A percentile compares a stretch with the other conserved stretches of the same genome.
Conservation (phyloP, 2,797 vertebrate genomes). For the Myripristis jacobus region DNA sequence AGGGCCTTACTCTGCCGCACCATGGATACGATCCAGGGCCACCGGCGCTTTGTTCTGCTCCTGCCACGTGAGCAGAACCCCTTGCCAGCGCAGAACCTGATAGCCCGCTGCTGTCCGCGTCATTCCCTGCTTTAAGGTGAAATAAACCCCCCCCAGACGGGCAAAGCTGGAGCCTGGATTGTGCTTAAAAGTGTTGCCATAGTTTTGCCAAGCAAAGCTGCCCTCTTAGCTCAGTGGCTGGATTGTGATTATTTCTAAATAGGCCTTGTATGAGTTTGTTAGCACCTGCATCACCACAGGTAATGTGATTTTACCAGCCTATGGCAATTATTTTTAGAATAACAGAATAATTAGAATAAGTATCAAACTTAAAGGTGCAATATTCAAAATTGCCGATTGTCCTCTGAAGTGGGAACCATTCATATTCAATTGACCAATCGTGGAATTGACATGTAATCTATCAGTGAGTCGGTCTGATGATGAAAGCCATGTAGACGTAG, state of each 20-base stretch:
- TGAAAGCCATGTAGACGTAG: no score
- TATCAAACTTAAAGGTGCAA: neutral
- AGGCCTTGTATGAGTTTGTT: neutral
- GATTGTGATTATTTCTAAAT: neutral
- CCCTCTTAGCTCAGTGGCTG: constrained; percentile 55
- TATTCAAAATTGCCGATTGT: neutral
- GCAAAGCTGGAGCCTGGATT: constrained; percentile 52
- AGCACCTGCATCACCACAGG: constrained; percentile 46
- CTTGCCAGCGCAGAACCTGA: constrained; percentile 70
- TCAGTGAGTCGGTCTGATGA: no score
- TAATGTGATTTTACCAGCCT: neutral
- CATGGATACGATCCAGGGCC: constrained; percentile 69
- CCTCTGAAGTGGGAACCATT: no score
- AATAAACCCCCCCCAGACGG: constrained; percentile 57
- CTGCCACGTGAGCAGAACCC: constrained; percentile 60
- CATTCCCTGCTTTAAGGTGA: constrained; percentile 55
- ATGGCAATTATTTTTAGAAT: no score
- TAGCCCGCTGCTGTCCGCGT: constrained; percentile 50
- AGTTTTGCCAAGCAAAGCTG: constrained; percentile 57
- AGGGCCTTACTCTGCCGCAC: constrained; percentile 63
- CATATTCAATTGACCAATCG: no score
- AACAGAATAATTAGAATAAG: neutral
- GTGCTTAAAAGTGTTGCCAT: constrained; percentile 54
- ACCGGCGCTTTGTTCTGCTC: constrained; percentile 68
- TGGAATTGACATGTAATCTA: no score